Conservation (phyloP, 2,888 invertebrate species). For the Amiota mariae region DNA sequence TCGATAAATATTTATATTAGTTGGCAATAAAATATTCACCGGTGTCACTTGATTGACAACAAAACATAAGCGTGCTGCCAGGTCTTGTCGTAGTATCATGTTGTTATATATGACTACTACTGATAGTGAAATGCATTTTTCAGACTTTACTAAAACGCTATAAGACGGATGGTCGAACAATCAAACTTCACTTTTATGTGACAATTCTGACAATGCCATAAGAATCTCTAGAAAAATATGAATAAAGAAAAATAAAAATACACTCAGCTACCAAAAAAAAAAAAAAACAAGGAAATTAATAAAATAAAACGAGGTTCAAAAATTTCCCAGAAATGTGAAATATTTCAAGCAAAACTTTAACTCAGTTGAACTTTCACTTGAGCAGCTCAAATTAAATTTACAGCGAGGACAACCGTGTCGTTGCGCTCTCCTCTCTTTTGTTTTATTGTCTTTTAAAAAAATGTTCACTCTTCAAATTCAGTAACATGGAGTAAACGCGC, state of each 20-base stretch:
- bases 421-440: not conserved
- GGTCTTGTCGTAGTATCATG: not conserved
- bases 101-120: constrained; percentile 14
- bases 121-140: constrained; percentile 25
- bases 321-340: constrained; percentile 15
- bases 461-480: not conserved
- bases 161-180: constrained; percentile 33
- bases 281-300: no score
- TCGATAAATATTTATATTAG: constrained; percentile 39
- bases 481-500: no score
- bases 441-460: constrained; percentile 12
- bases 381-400: constrained; percentile 21
- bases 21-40: constrained; percentile 44
- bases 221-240: not conserved
- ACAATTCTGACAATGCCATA: constrained; percentile 43
- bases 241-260: not conserved
- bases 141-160: not conserved
- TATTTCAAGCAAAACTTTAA: constrained; percentile 17
- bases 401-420: not conserved
- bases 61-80: not conserved
- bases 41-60: constrained; percentile 47
- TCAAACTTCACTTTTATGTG: constrained; percentile 35
- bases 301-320: no score
- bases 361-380: constrained; percentile 30
- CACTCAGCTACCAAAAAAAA: not conserved